Base-by-base conservation (phyloP, 53 echinoderm and acorn worm species). In the Echinometra lucunter region DNA sequence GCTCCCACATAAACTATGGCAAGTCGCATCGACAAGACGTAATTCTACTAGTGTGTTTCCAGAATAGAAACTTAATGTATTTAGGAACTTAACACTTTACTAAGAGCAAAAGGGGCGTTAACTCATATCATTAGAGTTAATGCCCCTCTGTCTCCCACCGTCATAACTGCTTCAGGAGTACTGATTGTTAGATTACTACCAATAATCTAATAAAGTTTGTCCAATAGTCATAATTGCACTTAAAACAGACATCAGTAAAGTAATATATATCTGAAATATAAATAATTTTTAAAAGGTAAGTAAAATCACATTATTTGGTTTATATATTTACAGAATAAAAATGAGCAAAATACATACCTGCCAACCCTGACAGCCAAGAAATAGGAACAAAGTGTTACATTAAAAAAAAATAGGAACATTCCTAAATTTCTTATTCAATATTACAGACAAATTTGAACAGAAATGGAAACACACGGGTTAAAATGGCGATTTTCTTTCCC, bases 151-250 rank as follows among this genome's bases (percentile, higher is more conserved):
- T 4, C 19, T 4, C 63, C 23, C 34, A 34, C 28, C 30, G 8
- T 10, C 35, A 30, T 70, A 53, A 49, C 13, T 13, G 13, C 53
- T 0, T 53, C 53, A 53, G 13, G 18, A 78, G 78, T 78, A 78
- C 78, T 78, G 78, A 78, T 78, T 78, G 40, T 78, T 40, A 35
- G 34, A 13, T 78, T 78, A n/a, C n/a, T n/a, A n/a, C n/a, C n/a
- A n/a, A n/a, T n/a, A n/a, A n/a, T n/a, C n/a, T 1, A 78, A 38
- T 35, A 78, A 40, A 40, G 19, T 53, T 16, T 40, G 42, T 78
- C 23, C 18, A 19, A 40, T 6, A 42, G 16, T 40, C 6, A 38
- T 21, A 78, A 78, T 78, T 78, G 78, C 78, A 78, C 78, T 78
- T 78, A 42, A 78, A 40, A 40, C 38, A 38, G 78, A 19, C 42